Evolutionary conservation across 2,797 vertebrate genomes (phyloP).

Genomic region (Chelidonichthys spinosus): DNA sequence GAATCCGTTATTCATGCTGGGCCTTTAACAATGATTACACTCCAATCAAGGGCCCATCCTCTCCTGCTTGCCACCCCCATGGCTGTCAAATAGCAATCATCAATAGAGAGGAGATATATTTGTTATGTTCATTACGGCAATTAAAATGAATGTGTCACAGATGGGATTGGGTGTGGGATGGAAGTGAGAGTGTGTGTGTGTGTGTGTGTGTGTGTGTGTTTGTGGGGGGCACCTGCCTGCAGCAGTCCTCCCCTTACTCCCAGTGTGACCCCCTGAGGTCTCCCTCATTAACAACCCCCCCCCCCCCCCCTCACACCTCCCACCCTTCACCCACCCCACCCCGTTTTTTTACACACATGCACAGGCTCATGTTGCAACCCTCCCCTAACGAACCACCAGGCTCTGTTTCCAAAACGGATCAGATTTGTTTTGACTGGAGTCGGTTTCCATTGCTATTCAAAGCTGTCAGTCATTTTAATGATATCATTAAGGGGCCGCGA

Average conservation of each 20-base stretch:
- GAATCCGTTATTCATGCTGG: conserved; percentile 81
- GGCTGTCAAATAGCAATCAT: conserved; percentile 81
- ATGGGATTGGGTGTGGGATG: conserved; percentile 70
- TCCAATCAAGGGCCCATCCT: conserved; percentile 78
- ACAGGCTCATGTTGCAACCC: conserved; percentile 54
- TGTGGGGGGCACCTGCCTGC: conserved; percentile 75
- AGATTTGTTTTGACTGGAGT: conserved; percentile 85
- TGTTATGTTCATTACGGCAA: conserved; percentile 84
- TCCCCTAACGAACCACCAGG: conserved; percentile 78
- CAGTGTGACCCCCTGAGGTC: conserved; percentile 67
- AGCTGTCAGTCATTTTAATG: conserved; percentile 89
- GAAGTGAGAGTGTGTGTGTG: conserved; percentile 43
- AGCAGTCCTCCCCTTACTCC: conserved; percentile 61
- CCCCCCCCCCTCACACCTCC: background rate
- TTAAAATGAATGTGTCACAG: conserved; percentile 81
- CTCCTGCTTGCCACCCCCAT: conserved; percentile 70
- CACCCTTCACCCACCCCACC: conserved; percentile 37
- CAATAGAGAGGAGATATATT: conserved; percentile 78
- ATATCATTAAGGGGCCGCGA: conserved; percentile 84
- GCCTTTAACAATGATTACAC: conserved; percentile 81
- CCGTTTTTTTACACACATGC: conserved; percentile 59
- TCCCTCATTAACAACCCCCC: conserved; percentile 62
- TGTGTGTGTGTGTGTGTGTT: conserved; percentile 27
- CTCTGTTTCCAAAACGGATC: conserved; percentile 84
- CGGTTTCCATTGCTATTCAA: conserved; percentile 80